Percentiles rank a stretch among this genome's conserved stretches.
Conservation (phyloP, 1,140 invertebrate genomes). For the Bombus cullumanus region DNA sequence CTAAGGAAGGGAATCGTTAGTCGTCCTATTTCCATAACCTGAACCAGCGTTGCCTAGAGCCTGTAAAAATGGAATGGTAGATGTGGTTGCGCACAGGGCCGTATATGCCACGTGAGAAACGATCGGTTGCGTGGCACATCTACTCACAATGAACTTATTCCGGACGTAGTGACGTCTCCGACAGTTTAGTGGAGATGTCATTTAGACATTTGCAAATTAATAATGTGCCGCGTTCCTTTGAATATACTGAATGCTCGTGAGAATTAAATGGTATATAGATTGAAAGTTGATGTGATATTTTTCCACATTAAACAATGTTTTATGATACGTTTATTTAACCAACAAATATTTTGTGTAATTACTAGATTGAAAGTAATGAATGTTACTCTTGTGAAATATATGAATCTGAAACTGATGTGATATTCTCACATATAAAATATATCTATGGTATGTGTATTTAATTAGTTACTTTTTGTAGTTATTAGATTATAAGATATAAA, state of each 20-base stretch:
- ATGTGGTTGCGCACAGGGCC: constrained; percentile 49
- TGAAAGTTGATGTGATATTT: background rate
- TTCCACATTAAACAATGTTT: background rate
- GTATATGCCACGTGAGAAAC: constrained; percentile 58
- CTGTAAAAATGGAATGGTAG: constrained; percentile 64
- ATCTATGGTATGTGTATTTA: too few relatives aligned
- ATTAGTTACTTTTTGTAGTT: too few relatives aligned
- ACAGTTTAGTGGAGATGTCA: constrained; percentile 3
- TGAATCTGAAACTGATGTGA: too few relatives aligned
- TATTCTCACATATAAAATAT: too few relatives aligned
- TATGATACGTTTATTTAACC: background rate
- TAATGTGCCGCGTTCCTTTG: background rate
- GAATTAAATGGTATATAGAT: background rate
- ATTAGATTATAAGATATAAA: too few relatives aligned
- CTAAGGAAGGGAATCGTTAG: constrained; percentile 57
- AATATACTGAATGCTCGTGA: background rate
- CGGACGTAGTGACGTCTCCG: constrained; percentile 45
- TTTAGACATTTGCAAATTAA: constrained; percentile 31
- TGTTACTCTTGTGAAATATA: too few relatives aligned
- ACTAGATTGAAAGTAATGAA: too few relatives aligned
- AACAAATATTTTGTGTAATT: too few relatives aligned
- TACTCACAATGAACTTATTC: constrained; percentile 60
- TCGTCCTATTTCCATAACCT: constrained; percentile 70
- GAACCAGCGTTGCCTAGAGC: constrained; percentile 62
- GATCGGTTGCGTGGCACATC: constrained; percentile 54